These are phyloP conservation scores for Watsonalla cultraria DNA, from an alignment of 2,888 invertebrate species.

Conservation along the genomic window DNA sequence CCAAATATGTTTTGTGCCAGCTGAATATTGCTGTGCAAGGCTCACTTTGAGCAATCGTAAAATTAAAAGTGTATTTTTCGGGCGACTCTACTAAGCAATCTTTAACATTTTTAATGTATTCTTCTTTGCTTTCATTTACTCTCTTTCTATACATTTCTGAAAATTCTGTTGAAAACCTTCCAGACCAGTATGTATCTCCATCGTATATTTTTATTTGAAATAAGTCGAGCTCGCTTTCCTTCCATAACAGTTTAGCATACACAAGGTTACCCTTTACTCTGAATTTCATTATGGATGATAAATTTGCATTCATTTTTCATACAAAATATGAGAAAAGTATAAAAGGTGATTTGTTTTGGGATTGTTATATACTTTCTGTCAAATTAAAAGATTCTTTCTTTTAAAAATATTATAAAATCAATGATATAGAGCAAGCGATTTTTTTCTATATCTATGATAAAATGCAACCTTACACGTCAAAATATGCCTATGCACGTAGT, in stretches of 20 bases:
- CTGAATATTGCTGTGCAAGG: slow-evolving; percentile 32
- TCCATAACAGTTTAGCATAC: slow-evolving; percentile 48
- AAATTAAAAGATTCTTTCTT: not conserved
- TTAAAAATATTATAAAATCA: no score
- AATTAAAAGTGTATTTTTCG: slow-evolving; percentile 30
- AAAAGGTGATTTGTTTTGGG: not conserved
- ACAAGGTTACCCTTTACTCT: slow-evolving; percentile 24
- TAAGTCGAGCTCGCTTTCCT: slow-evolving; percentile 31
- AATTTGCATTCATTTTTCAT: slow-evolving; percentile 6
- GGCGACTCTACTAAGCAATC: slow-evolving; percentile 1
- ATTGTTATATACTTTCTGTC: not conserved
- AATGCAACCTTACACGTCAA: no score
- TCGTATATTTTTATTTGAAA: slow-evolving; percentile 51
- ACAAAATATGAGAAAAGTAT: not conserved
- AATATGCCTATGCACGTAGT: no score
- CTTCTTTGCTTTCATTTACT: slow-evolving; percentile 33
- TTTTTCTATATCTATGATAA: no score
- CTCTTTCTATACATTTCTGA: slow-evolving; percentile 32
- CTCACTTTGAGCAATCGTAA: slow-evolving; percentile 16
- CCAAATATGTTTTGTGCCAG: slow-evolving; percentile 49
- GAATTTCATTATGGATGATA: slow-evolving; percentile 35
- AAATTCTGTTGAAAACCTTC: slow-evolving; percentile 39
- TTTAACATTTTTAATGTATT: slow-evolving; percentile 26
- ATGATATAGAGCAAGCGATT: no score
- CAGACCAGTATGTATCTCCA: slow-evolving; percentile 44